phyloP scores from a whole-genome alignment of 2,888 invertebrate genomes.

The Anodontia alba region DNA sequence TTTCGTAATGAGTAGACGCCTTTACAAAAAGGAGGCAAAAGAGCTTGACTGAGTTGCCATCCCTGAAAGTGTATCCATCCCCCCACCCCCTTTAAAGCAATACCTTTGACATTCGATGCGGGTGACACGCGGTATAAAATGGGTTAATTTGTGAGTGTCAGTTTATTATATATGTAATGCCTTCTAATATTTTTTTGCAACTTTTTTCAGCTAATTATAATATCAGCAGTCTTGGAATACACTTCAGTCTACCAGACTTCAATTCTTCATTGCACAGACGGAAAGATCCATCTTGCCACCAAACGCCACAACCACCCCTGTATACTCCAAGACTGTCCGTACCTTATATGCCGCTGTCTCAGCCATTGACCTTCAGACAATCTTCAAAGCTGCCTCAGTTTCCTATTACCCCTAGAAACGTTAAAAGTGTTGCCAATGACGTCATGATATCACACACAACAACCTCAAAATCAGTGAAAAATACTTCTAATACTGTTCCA shows the following conservation, averaged over 20 bases:
- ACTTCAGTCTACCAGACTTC: slow-evolving; percentile 57
- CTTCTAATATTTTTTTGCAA: no score
- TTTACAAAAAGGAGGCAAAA: no score
- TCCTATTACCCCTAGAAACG: neutral
- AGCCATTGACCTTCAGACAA: neutral
- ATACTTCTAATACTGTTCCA: neutral
- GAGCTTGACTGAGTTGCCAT: no score
- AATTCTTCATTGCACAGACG: slow-evolving; percentile 37
- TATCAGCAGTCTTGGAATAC: slow-evolving; percentile 56
- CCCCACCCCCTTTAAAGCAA: no score
- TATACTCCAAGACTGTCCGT: neutral
- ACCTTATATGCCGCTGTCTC: neutral
- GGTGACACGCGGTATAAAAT: no score
- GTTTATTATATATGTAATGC: no score
- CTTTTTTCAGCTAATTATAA: slow-evolving; percentile 46
- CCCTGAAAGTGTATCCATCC: no score
- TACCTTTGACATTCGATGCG: no score
- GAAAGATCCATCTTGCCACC: slow-evolving; percentile 22
- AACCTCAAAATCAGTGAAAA: neutral
- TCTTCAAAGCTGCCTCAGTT: neutral
- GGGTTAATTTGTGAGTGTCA: no score
- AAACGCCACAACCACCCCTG: neutral
- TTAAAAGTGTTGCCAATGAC: neutral
- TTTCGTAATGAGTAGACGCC: no score
- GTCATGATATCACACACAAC: neutral